Base-by-base conservation (phyloP, 2,113 vertebrate genomes). In the Cranoglanis bouderius region DNA sequence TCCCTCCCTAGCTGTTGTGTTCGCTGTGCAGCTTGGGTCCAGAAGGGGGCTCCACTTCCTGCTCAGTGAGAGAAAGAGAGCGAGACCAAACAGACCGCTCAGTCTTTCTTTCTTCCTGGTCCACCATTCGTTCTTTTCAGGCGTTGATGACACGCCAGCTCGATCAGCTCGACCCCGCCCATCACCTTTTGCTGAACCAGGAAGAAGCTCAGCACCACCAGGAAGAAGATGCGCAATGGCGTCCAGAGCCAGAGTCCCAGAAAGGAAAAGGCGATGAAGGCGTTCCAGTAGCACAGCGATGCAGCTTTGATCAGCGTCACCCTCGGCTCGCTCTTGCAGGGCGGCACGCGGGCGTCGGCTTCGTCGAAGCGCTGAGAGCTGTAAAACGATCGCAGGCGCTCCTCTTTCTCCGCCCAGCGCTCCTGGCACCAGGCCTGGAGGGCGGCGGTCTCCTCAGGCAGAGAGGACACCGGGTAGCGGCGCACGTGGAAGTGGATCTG, bases 401-500 rank as follows among this genome's bases (percentile, higher is more conserved):
- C 92, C 90, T 99, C 98, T 75, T 99, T 99, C 93, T 99, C 98
- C 0, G 95, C 95, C 98, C 98, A 99, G 49, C 98, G 97, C 10
- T 96, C 93, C 65, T 94, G 96, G 94, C 98, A 99, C 98, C 98
- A 99, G 9, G 95, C 93, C 93, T 98, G 96, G 55, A 99, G 95
- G 35, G 95, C 96, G 16, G 96, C 94, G 77, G 93, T 90, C 0
- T 96, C 93, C 0, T 85, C 0, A 16, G 98, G 98, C 59, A 99
- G 96, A 0, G 93, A 87, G 6, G 95, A 91, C 21, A 96, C 93
- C 0, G 98, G 94, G 63, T 97, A 97, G 21, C 98, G 96, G 63
- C 77, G 95, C 87, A 99, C 94, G 0, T 99, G 97, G 93, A 99
- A 99, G 94, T 99, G 98, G 91, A 99, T 99, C 94, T 99, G 98